Base-by-base conservation (phyloP, 2,888 invertebrate genomes). In the Coleophora deauratella region DNA sequence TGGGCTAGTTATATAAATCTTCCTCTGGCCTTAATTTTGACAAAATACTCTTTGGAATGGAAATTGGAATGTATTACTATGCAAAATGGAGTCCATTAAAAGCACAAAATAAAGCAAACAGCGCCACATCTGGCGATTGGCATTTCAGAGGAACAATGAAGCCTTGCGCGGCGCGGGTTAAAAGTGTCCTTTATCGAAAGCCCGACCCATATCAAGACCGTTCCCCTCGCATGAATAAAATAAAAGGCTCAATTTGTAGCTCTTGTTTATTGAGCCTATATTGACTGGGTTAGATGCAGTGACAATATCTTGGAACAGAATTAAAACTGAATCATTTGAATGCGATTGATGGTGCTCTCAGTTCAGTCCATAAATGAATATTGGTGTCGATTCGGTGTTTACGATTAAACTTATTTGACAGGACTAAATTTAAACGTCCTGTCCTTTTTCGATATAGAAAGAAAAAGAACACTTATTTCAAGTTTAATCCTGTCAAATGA, bases 221-320 rank as follows among this genome's bases (percentile, higher is more conserved):
- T 66, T 63, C 68, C 66, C 75, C 75, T 72, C 72, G 64, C 72
- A 79, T 82, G 82, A 82, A 84, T 84, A 82, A 82, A 79, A 81
- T n/a, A n/a, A 81, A 81, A 79, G 71, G 73, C 76, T 77, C 79
- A 79, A 79, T 80, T 82, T 80, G 82, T 78, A 71, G 72, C 74
- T 67, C 66, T 68, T 69, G 6, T 21, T 21, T 3, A 21, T 21
- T 21, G 21, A 21, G 6, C 6, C 21, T 21, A 21, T 21, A 21
- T 21, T 21, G 3, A 21, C 21, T 21, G 21, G 6, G 21, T 3
- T 21, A 6, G 21, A 31, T 11, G 31, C 9, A 31, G n/a, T n/a
- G 21, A 21, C 21, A 4, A 21, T 4, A 21, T 21, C 11, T n/a
- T 12, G 11, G 11, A 10, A 7, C 9, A 9, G 30, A 4, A 14